Conservation (phyloP, 2,113 vertebrate species). For the Apus apus region DNA sequence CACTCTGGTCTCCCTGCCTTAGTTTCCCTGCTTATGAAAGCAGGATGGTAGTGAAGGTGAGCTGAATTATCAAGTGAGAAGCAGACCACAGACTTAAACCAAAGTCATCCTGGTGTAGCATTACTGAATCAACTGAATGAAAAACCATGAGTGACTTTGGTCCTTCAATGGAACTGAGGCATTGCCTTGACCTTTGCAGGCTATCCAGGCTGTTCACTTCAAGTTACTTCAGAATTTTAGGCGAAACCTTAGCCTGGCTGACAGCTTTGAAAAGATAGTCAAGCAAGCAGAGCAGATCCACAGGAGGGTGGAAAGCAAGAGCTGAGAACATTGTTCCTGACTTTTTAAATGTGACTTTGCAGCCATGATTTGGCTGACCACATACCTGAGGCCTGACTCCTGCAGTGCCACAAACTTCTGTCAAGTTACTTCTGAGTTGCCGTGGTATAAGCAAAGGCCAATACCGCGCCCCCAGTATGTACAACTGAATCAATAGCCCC, state of each 20-base stretch:
- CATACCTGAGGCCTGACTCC: neutral
- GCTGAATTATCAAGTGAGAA: neutral
- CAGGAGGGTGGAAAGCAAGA: neutral
- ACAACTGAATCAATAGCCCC: neutral
- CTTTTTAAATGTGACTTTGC: constrained; percentile 61
- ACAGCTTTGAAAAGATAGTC: constrained; percentile 51
- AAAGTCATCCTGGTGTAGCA: neutral
- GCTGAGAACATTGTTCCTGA: constrained; percentile 52
- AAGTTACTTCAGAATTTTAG: constrained; percentile 17
- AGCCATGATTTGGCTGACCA: constrained; percentile 26
- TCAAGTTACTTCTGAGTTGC: neutral
- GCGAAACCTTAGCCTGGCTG: constrained; percentile 25
- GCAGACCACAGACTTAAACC: neutral
- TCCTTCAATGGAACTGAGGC: neutral
- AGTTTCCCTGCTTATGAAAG: neutral
- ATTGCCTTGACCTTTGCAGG: constrained; percentile 29
- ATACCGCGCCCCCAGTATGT: neutral
- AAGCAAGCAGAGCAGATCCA: constrained; percentile 33
- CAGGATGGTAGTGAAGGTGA: neutral
- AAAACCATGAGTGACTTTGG: neutral
- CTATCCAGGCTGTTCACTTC: neutral
- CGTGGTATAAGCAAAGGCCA: neutral
- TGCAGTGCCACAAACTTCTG: neutral
- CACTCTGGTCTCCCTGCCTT: rapidly evolving
- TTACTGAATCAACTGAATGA: neutral